Evolutionary conservation across 2,113 vertebrate genomes (phyloP), one percentile per base, ranked within the genome.

Genomic region (Lates calcarifer): DNA sequence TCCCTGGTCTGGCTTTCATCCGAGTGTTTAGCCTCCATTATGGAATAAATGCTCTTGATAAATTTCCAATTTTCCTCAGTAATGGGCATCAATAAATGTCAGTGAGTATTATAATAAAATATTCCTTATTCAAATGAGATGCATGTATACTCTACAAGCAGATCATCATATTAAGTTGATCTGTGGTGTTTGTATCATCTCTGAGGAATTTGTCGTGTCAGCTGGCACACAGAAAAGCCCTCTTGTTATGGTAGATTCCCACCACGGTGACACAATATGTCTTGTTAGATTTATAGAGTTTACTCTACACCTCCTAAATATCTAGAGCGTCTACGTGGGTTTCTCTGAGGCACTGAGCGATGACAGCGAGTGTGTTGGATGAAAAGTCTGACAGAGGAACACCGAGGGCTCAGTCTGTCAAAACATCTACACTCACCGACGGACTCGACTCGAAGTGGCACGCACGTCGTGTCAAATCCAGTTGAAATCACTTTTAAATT

Each of bases 301-400:
- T 60, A 31, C 20, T 51, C 65, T 39, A 5, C n/a, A 15, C 28
- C 71, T 64, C 60, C 65, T 37, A 4, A 49, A 58, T 2, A 18
- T 63, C 29, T 24, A 26, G 18, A 65, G 73, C 5, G 35, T 37
- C 56, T 53, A 24, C 14, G 70, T 17, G 39, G 24, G 0, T 15
- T 62, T 64, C 76, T 69, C 37, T 24, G 62, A 67, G 43, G 68
- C 31, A 4, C 60, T n/a, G 29, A 31, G 64, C 3, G 43, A 65
- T 1, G 77, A 31, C 43, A 56, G 82, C 41, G 6, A 24, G 37
- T 13, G 18, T 1, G 47, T 5, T 26, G 29, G 47, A 49, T 35
- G n/a, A 60, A 35, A 29, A n/a, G 64, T 17, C 62, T 22, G 81
- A 55, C 14, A 5, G 26, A 22, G 20, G 41, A 69, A 15, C 26